Evolutionary conservation across 2,888 invertebrate genomes (phyloP).

Genomic region (Actias luna): DNA sequence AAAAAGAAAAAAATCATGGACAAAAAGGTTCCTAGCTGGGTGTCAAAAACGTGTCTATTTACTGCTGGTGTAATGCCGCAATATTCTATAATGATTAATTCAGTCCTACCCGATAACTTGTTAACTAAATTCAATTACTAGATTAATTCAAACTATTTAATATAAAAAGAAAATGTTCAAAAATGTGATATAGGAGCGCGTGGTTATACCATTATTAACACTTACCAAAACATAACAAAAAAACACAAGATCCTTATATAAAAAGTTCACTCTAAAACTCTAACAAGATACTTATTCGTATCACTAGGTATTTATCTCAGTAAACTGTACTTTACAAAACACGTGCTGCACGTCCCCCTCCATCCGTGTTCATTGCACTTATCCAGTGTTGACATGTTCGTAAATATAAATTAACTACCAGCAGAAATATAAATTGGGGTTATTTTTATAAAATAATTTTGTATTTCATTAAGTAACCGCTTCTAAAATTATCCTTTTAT

Average conservation of each 20-base stretch:
- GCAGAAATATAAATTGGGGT: background rate
- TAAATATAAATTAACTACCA: background rate
- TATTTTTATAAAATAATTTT: background rate
- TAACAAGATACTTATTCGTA: constrained; percentile 11
- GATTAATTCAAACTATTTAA: background rate
- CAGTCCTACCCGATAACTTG: background rate
- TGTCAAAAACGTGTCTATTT: background rate
- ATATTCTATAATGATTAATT: background rate
- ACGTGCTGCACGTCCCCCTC: constrained; percentile 50
- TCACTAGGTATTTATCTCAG: background rate
- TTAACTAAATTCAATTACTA: background rate
- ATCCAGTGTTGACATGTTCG: background rate
- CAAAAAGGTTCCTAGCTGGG: background rate
- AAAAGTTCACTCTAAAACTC: constrained; percentile 11
- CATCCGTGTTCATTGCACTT: constrained; percentile 43
- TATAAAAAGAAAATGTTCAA: background rate
- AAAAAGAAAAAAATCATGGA: background rate
- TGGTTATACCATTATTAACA: constrained; percentile 41
- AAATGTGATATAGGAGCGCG: constrained; percentile 53
- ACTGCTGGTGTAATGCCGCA: background rate
- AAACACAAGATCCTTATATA: background rate
- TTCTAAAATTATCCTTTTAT: too few species aligned
- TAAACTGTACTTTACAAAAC: constrained; percentile 25
- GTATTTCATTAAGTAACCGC: too few species aligned
- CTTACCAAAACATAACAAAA: constrained; percentile 51